These are phyloP conservation scores for Tachina fera DNA, from an alignment of 2,888 invertebrate genomes.

Conservation along the genomic window DNA sequence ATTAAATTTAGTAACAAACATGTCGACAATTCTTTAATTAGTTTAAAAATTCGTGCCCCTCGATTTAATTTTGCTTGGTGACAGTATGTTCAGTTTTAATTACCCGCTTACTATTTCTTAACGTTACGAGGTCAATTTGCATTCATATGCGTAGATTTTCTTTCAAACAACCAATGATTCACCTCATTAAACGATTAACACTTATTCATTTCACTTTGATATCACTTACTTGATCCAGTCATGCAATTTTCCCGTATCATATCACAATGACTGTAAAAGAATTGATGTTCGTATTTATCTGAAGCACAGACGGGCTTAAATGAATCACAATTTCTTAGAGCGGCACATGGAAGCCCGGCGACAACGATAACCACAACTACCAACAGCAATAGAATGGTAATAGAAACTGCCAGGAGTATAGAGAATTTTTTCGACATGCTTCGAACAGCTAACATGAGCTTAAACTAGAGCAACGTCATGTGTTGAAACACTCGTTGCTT, in stretches of 20 bases:
- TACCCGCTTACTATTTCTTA: no score
- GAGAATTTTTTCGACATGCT: conserved; percentile 65
- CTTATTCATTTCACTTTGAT: background rate
- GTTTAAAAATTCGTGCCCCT: no score
- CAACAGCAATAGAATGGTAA: conserved; percentile 59
- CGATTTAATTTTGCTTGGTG: no score
- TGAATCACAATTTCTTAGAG: conserved; percentile 75
- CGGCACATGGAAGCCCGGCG: conserved; percentile 65
- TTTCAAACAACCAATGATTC: conserved; percentile 11
- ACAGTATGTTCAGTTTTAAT: no score
- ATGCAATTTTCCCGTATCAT: conserved; percentile 79
- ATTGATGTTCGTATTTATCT: conserved; percentile 78
- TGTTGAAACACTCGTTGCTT: conserved; percentile 21
- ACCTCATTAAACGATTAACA: conserved; percentile 30
- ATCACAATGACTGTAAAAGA: conserved; percentile 80
- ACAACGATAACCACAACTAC: conserved; percentile 60
- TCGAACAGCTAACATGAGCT: conserved; percentile 49
- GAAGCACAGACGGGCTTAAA: conserved; percentile 78
- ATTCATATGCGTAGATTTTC: background rate
- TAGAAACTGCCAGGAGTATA: conserved; percentile 43
- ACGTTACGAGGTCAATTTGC: no score
- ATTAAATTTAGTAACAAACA: no score
- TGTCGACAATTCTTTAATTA: no score
- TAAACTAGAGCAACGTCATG: conserved; percentile 57
- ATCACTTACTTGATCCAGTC: conserved; percentile 77